Evolutionary conservation across 2,113 vertebrate genomes (phyloP), one percentile per base, ranked within the genome.

Genomic region (Anoplopoma fimbria): DNA sequence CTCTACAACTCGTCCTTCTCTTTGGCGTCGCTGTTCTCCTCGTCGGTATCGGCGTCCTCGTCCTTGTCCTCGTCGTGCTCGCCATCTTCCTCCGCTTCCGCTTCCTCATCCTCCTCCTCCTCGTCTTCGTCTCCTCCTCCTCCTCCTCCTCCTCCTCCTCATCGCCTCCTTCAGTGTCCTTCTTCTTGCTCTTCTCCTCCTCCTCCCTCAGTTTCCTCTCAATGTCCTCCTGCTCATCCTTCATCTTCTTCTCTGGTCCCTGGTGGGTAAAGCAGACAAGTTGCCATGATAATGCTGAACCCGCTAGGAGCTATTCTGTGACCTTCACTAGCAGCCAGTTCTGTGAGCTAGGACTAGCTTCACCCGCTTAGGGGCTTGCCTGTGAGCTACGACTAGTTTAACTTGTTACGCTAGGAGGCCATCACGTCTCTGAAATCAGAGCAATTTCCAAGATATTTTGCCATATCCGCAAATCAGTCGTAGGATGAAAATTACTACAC

Each of bases 201-300:
- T 91, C 86, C 62, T 92, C 91, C 53, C 90, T 90, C 33, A 89
- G 40, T 55, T 94, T 92, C 81, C 90, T 58, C 10, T 90, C 88
- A n/a, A 84, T 58, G 40, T 85, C 91, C 1, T 94, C 91, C 79
- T 90, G 91, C 15, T 87, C 88, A 0, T 93, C 81, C 79, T 86
- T 94, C 94, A 94, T 94, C 47, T 93, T 94, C 85, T 93, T 92
- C 87, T 94, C 94, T 47, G 89, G 90, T 51, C 47, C 92, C 93
- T 94, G 64, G 14, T 25, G 29, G 15, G 25, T 2, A 33, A 60
- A 57, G 6, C 53, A 14, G 6, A 38, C 12, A 53, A 0, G 15
- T 27, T 58, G 8, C 25, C n/a, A 17, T 33, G 13, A 61, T 38
- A 15, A 45, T 33, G 1, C n/a, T 58, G 9, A 23, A 2, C 42